A percentile compares a stretch with the other conserved stretches of the same genome.
Conservation (phyloP, 2,797 vertebrate genomes). For the Melopsittacus undulatus region DNA sequence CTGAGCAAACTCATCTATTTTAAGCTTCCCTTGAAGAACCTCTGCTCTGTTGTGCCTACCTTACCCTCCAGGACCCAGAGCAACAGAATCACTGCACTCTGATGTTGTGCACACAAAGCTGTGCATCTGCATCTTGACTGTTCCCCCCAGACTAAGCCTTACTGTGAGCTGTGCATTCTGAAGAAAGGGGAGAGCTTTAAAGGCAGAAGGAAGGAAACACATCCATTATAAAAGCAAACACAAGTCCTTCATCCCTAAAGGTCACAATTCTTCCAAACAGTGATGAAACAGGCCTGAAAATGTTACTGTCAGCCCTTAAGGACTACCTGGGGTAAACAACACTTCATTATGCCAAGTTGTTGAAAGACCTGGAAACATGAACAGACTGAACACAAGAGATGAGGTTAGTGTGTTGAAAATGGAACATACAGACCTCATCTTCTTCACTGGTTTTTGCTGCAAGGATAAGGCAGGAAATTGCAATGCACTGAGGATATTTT, state of each 20-base stretch:
- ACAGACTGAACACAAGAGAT: neutral
- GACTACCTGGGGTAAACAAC: neutral
- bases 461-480: conserved; percentile 83
- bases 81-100: neutral
- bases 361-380: neutral
- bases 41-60: neutral
- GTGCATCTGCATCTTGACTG: accelerated
- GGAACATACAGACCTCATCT: conserved; percentile 76
- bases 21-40: neutral
- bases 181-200: neutral
- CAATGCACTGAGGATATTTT: conserved; percentile 81
- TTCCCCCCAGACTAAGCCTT: neutral
- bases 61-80: neutral
- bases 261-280: neutral
- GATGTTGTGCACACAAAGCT: neutral
- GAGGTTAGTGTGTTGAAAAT: neutral
- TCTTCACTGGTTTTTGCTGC: conserved; percentile 87
- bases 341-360: neutral
- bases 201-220: neutral
- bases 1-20: neutral
- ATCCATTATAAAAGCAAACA: neutral
- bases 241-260: neutral
- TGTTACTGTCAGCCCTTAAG: neutral
- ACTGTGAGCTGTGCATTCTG: accelerated
- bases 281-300: neutral